Evolutionary conservation across 1,140 invertebrate species (phyloP).

Genomic region (Holotrichia oblita): DNA sequence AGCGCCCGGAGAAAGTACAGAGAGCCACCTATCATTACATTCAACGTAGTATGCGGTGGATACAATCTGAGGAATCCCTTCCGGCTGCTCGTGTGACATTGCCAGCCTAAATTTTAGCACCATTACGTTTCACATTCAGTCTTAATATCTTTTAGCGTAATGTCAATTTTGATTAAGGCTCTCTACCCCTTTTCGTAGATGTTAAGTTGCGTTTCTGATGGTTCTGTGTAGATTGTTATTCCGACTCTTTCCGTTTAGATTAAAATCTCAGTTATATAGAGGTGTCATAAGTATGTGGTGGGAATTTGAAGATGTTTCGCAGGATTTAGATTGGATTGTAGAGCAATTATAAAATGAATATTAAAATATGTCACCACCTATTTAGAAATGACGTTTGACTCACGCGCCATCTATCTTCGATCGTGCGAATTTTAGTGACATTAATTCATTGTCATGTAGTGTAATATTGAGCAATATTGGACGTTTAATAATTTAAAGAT

Average conservation of each 20-base stretch:
- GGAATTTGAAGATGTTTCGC: background rate
- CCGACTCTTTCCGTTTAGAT: background rate
- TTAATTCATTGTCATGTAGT: too few species aligned
- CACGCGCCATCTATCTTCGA: too few species aligned
- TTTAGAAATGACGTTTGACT: too few species aligned
- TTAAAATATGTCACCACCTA: too few species aligned
- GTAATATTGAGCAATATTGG: too few species aligned
- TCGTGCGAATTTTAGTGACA: too few species aligned
- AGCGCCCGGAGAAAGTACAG: too few species aligned
- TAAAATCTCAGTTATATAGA: background rate
- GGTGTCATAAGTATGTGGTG: background rate
- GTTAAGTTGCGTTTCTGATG: too few species aligned
- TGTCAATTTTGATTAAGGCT: slow-evolving; percentile 28
- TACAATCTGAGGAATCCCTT: background rate
- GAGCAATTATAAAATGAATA: too few species aligned
- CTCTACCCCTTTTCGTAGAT: too few species aligned
- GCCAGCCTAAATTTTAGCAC: background rate
- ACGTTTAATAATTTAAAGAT: too few species aligned
- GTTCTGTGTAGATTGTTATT: background rate
- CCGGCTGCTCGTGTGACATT: background rate
- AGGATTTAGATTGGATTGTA: too few species aligned
- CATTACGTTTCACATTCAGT: background rate
- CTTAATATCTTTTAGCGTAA: slow-evolving; percentile 16
- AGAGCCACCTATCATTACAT: background rate
- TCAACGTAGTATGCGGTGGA: background rate